Percentiles rank a stretch among this genome's conserved stretches.
Evolutionary conservation across 2,113 vertebrate species (phyloP).

Genomic region (Psilopogon haemacephalus): DNA sequence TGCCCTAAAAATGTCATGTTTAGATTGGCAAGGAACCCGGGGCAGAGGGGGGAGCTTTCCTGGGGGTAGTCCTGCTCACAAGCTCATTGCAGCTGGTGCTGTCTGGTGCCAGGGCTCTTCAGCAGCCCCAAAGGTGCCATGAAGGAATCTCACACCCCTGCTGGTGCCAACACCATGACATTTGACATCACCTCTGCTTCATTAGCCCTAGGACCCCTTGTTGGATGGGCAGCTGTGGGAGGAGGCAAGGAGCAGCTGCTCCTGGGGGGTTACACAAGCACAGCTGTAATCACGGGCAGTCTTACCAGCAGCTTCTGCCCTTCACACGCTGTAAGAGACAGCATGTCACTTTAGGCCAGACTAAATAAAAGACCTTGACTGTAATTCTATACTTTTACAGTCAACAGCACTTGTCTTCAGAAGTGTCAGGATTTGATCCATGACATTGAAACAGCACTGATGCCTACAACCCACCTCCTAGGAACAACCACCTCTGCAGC

Average conservation of each 20-base stretch:
- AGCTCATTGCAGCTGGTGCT: background rate
- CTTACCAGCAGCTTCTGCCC: background rate
- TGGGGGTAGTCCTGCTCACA: background rate
- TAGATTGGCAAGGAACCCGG: background rate
- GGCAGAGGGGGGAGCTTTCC: background rate
- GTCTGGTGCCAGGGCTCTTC: rapidly evolving
- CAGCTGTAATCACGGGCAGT: background rate
- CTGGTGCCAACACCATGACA: background rate
- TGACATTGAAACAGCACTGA: background rate
- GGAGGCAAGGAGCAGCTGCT: rapidly evolving
- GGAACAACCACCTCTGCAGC: background rate
- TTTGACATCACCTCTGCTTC: background rate
- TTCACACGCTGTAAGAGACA: background rate
- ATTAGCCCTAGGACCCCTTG: background rate
- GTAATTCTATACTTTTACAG: background rate
- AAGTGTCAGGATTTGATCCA: background rate
- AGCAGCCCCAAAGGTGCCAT: background rate
- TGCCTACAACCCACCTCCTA: background rate
- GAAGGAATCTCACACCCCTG: background rate
- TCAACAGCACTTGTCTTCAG: background rate
- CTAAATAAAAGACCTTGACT: background rate
- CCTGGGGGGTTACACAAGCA: rapidly evolving
- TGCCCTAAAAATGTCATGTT: background rate
- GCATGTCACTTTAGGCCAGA: background rate
- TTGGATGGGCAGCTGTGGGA: rapidly evolving